Percentiles rank a stretch among this genome's conserved stretches.
These are phyloP conservation scores for Drosophila cardini DNA, from an alignment of 1,140 invertebrate genomes.

Conservation along the genomic window DNA sequence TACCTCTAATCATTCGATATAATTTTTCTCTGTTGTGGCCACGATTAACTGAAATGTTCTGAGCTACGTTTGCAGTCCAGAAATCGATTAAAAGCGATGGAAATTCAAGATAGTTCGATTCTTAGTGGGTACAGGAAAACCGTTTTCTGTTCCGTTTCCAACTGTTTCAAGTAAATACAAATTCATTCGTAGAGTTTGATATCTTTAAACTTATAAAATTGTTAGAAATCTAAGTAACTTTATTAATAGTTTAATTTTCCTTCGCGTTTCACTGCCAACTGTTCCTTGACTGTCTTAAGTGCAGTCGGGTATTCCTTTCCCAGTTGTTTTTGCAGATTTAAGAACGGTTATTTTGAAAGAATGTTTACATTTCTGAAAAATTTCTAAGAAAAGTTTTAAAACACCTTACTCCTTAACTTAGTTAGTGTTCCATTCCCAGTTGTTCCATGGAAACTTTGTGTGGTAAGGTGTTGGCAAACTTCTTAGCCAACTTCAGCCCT, in stretches of 20 bases:
- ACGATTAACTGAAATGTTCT: neutral
- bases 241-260: too few relatives aligned
- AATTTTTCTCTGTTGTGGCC: neutral
- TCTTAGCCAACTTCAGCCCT: slow-evolving; percentile 20
- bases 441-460: neutral
- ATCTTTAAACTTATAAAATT: too few relatives aligned
- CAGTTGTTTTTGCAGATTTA: too few relatives aligned
- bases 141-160: neutral
- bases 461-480: slow-evolving; percentile 1
- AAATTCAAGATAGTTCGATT: neutral
- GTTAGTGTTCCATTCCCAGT: neutral
- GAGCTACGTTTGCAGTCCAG: too few relatives aligned
- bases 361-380: too few relatives aligned
- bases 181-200: neutral
- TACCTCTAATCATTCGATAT: neutral
- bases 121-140: neutral
- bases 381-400: neutral
- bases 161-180: neutral
- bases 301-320: too few relatives aligned
- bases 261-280: too few relatives aligned
- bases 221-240: too few relatives aligned
- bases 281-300: too few relatives aligned
- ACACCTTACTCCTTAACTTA: neutral
- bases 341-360: too few relatives aligned
- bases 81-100: neutral